A percentile compares a stretch with the other conserved stretches of the same genome.
These are phyloP conservation scores for Hypomecis atomaria DNA, from an alignment of 2,888 invertebrate genomes.

Conservation along the genomic window DNA sequence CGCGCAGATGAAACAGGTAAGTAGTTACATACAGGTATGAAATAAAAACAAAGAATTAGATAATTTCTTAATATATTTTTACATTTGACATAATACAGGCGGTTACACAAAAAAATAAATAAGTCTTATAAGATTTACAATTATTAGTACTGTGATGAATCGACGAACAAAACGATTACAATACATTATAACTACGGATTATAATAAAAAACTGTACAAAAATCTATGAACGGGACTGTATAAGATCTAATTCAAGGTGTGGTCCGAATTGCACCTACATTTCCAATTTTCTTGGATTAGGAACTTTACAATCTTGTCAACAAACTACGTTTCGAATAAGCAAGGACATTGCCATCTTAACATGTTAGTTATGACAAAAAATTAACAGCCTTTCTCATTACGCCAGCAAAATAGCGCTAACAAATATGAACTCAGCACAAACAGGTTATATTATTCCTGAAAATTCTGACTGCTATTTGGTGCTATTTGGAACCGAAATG, in stretches of 20 bases:
- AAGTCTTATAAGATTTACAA: slow-evolving; percentile 64
- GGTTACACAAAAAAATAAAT: slow-evolving; percentile 84
- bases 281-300: no score
- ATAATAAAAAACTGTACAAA: slow-evolving; percentile 40
- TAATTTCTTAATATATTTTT: slow-evolving; percentile 82
- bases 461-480: no score
- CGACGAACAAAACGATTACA: slow-evolving; percentile 36
- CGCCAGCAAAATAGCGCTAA: no score
- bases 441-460: no score
- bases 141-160: slow-evolving; percentile 62
- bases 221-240: slow-evolving; percentile 17
- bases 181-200: slow-evolving; percentile 34
- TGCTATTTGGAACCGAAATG: no score
- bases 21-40: neutral
- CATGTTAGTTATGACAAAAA: no score
- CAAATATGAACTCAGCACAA: no score
- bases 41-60: slow-evolving; percentile 57
- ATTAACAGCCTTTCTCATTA: no score
- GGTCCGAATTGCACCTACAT: neutral
- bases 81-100: slow-evolving; percentile 81
- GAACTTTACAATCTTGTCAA: no score
- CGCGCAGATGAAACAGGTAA: no score
- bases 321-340: neutral
- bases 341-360: no score
- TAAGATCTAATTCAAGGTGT: neutral